Percentiles rank a stretch among this genome's conserved stretches.
These are phyloP conservation scores for Acyrthosiphon pisum DNA, from an alignment of 1,140 invertebrate genomes.

Conservation along the genomic window DNA sequence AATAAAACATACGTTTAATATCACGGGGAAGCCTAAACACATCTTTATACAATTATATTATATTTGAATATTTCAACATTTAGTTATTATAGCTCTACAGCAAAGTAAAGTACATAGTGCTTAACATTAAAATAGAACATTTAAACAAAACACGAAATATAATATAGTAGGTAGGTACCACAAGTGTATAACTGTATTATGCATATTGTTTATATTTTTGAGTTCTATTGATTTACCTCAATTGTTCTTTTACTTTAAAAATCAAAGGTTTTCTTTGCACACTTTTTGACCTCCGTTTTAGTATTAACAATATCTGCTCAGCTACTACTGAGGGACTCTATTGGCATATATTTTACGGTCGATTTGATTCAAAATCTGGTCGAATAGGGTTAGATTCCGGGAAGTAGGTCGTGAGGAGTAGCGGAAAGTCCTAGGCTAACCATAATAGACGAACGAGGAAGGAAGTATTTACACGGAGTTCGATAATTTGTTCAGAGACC, in stretches of 20 bases:
- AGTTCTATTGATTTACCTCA: background rate
- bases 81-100: background rate
- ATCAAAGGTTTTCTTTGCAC: background rate
- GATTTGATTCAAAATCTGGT: slow-evolving; percentile 25
- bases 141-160: background rate
- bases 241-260: background rate
- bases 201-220: background rate
- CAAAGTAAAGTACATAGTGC: background rate
- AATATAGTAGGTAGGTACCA: background rate
- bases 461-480: slow-evolving; percentile 34
- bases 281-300: background rate
- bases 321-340: background rate
- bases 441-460: background rate
- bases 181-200: background rate
- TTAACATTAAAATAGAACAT: background rate
- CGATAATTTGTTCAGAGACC: slow-evolving; percentile 48
- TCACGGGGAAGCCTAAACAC: background rate
- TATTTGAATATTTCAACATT: background rate
- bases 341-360: background rate
- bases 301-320: background rate
- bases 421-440: background rate
- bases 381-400: background rate
- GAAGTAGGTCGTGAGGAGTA: background rate
- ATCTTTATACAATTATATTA: background rate
- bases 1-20: background rate